Conservation (phyloP, 1,140 invertebrate genomes). For the Sitobion miscanthi region DNA sequence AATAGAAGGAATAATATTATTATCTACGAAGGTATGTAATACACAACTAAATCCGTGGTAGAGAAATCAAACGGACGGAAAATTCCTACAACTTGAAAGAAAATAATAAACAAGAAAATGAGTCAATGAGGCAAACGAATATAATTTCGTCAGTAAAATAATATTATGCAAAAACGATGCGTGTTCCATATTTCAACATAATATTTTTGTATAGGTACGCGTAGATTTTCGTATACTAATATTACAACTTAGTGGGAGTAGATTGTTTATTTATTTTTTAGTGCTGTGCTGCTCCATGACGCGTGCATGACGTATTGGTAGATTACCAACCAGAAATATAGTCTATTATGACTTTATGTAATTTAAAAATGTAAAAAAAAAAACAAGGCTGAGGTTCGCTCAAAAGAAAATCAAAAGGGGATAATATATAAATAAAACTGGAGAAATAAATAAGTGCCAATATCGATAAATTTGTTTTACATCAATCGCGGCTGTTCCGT, state of each 20-base stretch:
- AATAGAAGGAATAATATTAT: too few species aligned
- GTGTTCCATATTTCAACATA: too few species aligned
- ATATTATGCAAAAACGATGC: too few species aligned
- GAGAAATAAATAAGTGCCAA: not conserved
- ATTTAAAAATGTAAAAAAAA: not conserved
- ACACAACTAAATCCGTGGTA: too few species aligned
- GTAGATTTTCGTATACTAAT: not conserved
- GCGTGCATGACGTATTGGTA: not conserved
- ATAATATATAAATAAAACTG: not conserved
- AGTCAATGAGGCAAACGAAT: too few species aligned
- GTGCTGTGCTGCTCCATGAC: not conserved
- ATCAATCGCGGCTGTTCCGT: not conserved
- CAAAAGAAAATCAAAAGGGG: not conserved
- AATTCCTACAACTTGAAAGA: too few species aligned
- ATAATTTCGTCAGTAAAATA: too few species aligned
- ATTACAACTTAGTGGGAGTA: not conserved
- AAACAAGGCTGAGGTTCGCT: not conserved
- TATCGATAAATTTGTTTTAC: not conserved
- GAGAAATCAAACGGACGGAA: too few species aligned
- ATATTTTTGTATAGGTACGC: too few species aligned
- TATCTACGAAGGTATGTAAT: too few species aligned
- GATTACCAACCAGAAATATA: not conserved
- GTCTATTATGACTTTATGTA: not conserved
- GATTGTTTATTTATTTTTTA: not conserved
- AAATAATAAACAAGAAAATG: too few species aligned